A percentile compares a stretch with the other conserved stretches of the same genome.
Evolutionary conservation across 2,797 vertebrate genomes (phyloP).

Genomic region (Epinephelus coioides): DNA sequence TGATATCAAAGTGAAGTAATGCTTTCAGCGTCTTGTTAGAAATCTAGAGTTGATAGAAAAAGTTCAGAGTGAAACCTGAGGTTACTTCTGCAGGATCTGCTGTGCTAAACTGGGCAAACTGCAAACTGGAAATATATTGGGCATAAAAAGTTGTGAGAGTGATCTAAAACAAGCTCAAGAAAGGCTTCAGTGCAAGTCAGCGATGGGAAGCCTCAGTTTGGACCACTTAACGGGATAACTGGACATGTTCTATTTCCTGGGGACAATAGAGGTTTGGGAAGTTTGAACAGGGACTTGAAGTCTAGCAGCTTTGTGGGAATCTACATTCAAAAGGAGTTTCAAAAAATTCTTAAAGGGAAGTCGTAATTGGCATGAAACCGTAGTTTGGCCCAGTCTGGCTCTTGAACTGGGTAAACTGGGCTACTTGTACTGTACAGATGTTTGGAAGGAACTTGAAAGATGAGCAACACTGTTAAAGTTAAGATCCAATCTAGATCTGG

Average conservation of each 20-base stretch:
- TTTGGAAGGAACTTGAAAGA: background rate
- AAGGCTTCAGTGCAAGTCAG: background rate
- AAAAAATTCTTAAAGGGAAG: background rate
- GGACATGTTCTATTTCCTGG: background rate
- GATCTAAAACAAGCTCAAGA: background rate
- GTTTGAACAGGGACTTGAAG: background rate
- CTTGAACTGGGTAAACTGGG: background rate
- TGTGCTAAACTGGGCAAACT: conserved; percentile 39
- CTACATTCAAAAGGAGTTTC: background rate
- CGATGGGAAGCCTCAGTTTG: background rate
- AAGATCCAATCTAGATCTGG: background rate
- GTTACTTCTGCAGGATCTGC: conserved; percentile 22
- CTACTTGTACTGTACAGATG: background rate
- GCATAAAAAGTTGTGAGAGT: background rate
- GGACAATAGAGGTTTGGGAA: background rate
- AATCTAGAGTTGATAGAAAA: background rate
- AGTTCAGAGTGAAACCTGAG: conserved; percentile 23
- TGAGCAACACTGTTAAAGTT: background rate
- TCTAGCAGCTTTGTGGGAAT: background rate
- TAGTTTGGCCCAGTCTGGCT: background rate
- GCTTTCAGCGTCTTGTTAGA: conserved; percentile 22
- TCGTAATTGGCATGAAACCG: background rate
- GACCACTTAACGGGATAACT: background rate
- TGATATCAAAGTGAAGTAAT: conserved; percentile 44
- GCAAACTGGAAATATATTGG: background rate